phyloP scores from a whole-genome alignment of 2,113 vertebrate genomes.

The Coptodon rendalli region DNA sequence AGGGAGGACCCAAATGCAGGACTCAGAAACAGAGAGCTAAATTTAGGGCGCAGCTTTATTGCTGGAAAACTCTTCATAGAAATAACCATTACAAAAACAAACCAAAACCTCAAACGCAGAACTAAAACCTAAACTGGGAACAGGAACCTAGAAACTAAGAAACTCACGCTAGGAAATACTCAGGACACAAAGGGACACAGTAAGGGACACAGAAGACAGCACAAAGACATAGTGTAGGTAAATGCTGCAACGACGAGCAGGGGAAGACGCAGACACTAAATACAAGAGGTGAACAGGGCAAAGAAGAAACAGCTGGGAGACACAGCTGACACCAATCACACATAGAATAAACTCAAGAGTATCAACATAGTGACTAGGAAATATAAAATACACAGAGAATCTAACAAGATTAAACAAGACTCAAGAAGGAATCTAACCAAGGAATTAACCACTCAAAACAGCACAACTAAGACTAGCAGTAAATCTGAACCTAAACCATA shows the following conservation, averaged over 20 bases:
- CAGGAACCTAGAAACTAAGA: neutral
- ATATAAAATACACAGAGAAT: too few species aligned
- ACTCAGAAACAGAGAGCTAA: neutral
- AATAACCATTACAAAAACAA: neutral
- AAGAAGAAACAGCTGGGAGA: neutral
- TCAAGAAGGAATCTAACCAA: too few species aligned
- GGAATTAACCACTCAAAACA: too few species aligned
- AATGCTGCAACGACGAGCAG: neutral
- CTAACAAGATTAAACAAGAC: too few species aligned
- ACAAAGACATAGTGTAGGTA: neutral
- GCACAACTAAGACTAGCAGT: too few species aligned
- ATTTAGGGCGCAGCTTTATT: neutral
- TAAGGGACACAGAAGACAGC: neutral
- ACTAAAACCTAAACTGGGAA: neutral
- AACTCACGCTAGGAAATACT: neutral
- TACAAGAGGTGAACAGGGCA: neutral
- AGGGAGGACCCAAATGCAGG: neutral
- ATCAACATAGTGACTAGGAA: too few species aligned
- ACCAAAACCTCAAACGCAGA: neutral
- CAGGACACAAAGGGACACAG: fast-evolving
- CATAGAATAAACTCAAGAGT: neutral
- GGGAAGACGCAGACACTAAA: neutral
- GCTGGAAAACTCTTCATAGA: neutral
- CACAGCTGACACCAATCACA: neutral
- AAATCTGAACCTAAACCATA: too few species aligned